Base-by-base conservation (phyloP, 2,888 invertebrate genomes). In the Podotricha telesiphe region DNA sequence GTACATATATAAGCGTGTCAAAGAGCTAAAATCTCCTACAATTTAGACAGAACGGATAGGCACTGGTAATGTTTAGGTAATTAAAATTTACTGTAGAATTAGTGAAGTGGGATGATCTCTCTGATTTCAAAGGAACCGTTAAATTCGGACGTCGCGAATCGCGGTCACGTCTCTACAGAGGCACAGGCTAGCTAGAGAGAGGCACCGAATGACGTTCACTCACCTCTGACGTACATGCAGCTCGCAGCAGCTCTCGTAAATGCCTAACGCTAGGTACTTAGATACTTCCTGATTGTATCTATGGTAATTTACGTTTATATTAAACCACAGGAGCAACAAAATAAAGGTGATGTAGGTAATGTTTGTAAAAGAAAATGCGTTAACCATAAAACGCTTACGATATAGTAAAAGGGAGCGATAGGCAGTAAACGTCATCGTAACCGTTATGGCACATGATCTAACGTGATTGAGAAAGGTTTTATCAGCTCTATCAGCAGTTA, bases 41-140 rank as follows among this genome's bases (percentile, higher is more conserved):
- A 76, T 75, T 73, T 72, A 67, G 69, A 51, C 63, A 69, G 68
- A 42, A 67, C 72, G 68, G 68, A 50, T 61, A 64, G 68, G 73
- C 69, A 65, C 67, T 72, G 67, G 71, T 76, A 73, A 78, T 77
- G 78, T 80, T 75, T 76, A 76, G 75, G 76, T 72, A 70, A 70
- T 73, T 75, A 76, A 79, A 76, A 78, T 73, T 74, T 72, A 70
- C 75, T 74, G 71, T 66, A 69, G 74, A 77, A 77, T 79, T 76
- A 76, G 75, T 72, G 73, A 76, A 77, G 78, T 73, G 75, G 77
- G 77, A 67, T 78, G 78, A 76, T 75, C 79, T 78, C 80, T 83
- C 85, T 86, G 84, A 79, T 79, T 78, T 74, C 80, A 81, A 80
- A 73, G 77, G 82, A 80, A 75, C 80, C 82, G 83, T 82, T 77